Evolutionary conservation across 2,797 vertebrate genomes (phyloP).

Genomic region (Kryptopterus vitreolus): DNA sequence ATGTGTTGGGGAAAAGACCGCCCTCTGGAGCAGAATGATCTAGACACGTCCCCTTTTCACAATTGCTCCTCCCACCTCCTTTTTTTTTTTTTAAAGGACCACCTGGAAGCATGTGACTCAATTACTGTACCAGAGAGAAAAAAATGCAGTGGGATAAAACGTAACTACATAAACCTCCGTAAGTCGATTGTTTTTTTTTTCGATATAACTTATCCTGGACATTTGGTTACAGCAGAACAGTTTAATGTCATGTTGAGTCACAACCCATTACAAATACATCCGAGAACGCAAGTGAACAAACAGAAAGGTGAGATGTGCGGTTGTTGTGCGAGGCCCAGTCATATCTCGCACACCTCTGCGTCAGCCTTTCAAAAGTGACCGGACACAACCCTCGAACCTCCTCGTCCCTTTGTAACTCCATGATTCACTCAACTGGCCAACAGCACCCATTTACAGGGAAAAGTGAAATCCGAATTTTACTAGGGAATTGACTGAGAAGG

Average conservation of each 20-base stretch:
- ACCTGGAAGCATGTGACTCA: constrained; percentile 42
- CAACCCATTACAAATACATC: neutral
- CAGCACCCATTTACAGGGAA: neutral
- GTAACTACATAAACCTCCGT: neutral
- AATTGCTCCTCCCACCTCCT: constrained; percentile 35
- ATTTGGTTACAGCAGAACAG: neutral
- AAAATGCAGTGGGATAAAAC: neutral
- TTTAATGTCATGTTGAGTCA: neutral
- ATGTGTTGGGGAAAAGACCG: neutral
- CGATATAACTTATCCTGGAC: neutral
- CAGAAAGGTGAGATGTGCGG: neutral
- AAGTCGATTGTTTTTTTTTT: neutral
- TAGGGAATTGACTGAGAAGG: neutral
- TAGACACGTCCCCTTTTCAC: constrained; percentile 4
- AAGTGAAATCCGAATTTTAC: too few species aligned
- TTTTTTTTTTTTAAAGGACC: constrained; percentile 46
- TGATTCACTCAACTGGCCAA: neutral
- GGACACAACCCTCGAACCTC: too few species aligned
- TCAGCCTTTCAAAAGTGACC: too few species aligned
- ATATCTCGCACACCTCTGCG: neutral
- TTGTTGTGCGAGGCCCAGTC: neutral
- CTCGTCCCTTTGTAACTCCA: too few species aligned
- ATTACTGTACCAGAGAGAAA: constrained; percentile 17
- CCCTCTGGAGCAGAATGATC: constrained; percentile 13
- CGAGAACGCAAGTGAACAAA: neutral